Conservation (phyloP, 2,113 vertebrate genomes). For the Eleginops maclovinus region DNA sequence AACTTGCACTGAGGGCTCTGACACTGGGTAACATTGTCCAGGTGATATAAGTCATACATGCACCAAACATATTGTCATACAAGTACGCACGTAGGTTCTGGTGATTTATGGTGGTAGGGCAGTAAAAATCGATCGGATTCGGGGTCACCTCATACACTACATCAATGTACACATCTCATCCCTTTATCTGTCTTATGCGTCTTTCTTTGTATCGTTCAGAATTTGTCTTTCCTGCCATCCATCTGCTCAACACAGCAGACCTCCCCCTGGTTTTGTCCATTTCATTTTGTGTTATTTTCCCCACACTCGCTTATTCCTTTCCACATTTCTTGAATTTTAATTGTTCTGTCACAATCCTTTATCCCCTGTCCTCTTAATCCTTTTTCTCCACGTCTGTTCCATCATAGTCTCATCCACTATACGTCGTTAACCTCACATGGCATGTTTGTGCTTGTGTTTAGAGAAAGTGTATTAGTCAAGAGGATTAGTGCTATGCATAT, state of each 20-base stretch:
- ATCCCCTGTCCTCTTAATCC: conserved; percentile 34
- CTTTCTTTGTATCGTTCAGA: conserved; percentile 36
- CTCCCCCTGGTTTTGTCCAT: neutral
- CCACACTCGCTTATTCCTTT: conserved; percentile 2
- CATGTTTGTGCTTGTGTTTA: conserved; percentile 9
- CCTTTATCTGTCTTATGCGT: conserved; percentile 24
- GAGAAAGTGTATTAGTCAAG: conserved; percentile 12
- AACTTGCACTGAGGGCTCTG: conserved; percentile 1
- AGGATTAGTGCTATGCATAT: conserved; percentile 40
- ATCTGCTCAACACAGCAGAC: conserved; percentile 10
- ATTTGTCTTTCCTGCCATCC: conserved; percentile 17
- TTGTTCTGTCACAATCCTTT: conserved; percentile 19
- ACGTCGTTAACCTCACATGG: neutral
- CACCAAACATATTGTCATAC: conserved; percentile 14
- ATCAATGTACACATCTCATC: conserved; percentile 38
- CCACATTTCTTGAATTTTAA: conserved; percentile 17
- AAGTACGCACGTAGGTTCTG: conserved; percentile 10
- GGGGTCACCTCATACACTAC: conserved; percentile 65
- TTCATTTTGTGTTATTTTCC: neutral
- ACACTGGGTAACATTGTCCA: neutral
- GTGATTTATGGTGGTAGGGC: conserved; percentile 69
- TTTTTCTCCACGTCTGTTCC: conserved; percentile 19
- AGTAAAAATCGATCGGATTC: conserved; percentile 68
- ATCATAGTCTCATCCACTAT: conserved; percentile 24
- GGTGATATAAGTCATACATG: conserved; percentile 24